A percentile compares a stretch with the other conserved stretches of the same genome.
Conservation (phyloP, 2,797 vertebrate species). For the Mormyrops attenuatus region DNA sequence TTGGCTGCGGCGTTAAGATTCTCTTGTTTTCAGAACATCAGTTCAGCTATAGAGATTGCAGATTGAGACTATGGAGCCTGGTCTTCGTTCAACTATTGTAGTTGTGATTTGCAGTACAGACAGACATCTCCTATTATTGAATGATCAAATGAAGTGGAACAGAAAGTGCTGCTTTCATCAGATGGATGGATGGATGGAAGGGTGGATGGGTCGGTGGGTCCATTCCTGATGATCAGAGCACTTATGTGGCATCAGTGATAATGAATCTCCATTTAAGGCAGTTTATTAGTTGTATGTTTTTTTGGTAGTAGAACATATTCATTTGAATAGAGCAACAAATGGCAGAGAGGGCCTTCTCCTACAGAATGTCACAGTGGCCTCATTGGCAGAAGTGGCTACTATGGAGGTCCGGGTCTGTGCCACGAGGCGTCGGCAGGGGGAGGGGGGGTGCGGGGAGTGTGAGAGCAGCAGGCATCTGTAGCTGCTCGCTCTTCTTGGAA, state of each 20-base stretch:
- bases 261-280: not conserved
- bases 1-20: not conserved
- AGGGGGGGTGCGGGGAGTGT: not conserved
- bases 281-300: not conserved
- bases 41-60: not conserved
- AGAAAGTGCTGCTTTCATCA: not conserved
- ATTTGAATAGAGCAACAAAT: not conserved
- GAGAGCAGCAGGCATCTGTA: not conserved
- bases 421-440: not conserved
- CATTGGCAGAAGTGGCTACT: not conserved
- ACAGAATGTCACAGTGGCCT: not conserved
- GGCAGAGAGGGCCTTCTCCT: not conserved
- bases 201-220: not conserved
- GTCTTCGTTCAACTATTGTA: too few relatives aligned
- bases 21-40: not conserved
- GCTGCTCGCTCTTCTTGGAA: not conserved
- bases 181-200: not conserved
- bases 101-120: too few relatives aligned
- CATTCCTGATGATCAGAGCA: not conserved
- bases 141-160: not conserved
- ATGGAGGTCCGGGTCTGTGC: not conserved
- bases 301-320: not conserved
- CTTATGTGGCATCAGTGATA: not conserved
- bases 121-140: not conserved
- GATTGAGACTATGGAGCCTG: too few relatives aligned